Evolutionary conservation across 2,888 invertebrate genomes (phyloP).

Genomic region (Melanotus villosus): DNA sequence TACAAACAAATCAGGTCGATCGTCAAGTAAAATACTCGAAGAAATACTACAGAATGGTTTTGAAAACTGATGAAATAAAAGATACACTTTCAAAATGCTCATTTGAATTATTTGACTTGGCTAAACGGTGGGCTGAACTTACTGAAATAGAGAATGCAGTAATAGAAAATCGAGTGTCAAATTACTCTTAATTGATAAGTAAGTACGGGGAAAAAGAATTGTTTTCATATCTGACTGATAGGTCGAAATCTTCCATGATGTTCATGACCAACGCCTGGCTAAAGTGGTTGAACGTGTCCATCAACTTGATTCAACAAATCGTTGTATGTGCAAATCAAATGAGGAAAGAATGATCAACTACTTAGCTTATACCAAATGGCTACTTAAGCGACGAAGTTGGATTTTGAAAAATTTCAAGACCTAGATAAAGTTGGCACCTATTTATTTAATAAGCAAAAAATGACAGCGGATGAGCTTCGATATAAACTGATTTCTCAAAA

Average conservation of each 20-base stretch:
- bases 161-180: slow-evolving; percentile 33
- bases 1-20: too few species aligned
- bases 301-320: slow-evolving; percentile 36
- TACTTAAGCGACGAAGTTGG: too few species aligned
- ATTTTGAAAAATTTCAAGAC: too few species aligned
- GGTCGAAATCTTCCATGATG: slow-evolving; percentile 55
- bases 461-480: too few species aligned
- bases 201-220: slow-evolving; percentile 53
- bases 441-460: too few species aligned
- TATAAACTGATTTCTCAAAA: too few species aligned
- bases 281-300: too few species aligned
- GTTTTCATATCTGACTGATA: slow-evolving; percentile 53
- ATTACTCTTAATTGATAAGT: slow-evolving; percentile 55
- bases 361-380: slow-evolving; percentile 38
- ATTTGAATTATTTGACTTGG: slow-evolving; percentile 42
- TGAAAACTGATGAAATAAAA: slow-evolving; percentile 48
- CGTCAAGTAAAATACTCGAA: too few species aligned
- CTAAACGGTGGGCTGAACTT: slow-evolving; percentile 41
- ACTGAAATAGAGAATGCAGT: slow-evolving; percentile 39
- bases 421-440: too few species aligned
- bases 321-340: slow-evolving; percentile 40
- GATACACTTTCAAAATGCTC: slow-evolving; percentile 37
- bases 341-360: slow-evolving; percentile 48
- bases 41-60: too few species aligned
- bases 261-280: slow-evolving; percentile 49